A percentile compares a stretch with the other conserved stretches of the same genome.
These are phyloP conservation scores for Hermatobates lingyangjiaoensis DNA, from an alignment of 1,140 invertebrate species.

Conservation along the genomic window DNA sequence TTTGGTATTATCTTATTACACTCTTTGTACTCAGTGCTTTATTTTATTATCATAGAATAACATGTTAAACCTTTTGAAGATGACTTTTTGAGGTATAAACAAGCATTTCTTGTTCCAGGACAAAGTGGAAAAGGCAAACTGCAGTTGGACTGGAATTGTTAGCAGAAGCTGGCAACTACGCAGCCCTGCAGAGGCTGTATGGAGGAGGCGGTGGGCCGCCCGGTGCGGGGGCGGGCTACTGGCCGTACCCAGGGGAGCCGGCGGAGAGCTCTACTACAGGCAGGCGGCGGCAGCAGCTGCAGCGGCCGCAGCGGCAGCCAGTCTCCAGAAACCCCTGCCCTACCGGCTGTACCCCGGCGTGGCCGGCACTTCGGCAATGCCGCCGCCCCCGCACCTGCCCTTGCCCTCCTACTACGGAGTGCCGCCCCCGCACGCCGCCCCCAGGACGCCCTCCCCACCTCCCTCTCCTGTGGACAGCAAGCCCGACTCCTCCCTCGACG, in stretches of 20 bases:
- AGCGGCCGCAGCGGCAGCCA: constrained; percentile 41
- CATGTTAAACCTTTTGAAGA: too few species aligned
- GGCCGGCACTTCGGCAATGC: constrained; percentile 22
- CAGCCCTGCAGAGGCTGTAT: constrained; percentile 85
- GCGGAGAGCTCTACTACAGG: constrained; percentile 54
- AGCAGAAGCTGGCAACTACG: constrained; percentile 90
- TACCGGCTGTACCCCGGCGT: constrained; percentile 53
- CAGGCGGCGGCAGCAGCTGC: constrained; percentile 42
- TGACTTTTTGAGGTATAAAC: too few species aligned
- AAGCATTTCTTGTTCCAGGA: constrained; percentile 54
- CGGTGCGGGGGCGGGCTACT: constrained; percentile 36
- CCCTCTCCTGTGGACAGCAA: constrained; percentile 17
- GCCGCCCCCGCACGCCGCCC: constrained; percentile 35
- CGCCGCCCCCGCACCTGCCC: constrained; percentile 13
- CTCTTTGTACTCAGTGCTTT: too few species aligned
- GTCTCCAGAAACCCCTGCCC: constrained; percentile 70
- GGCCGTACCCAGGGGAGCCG: constrained; percentile 25
- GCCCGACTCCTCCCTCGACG: constrained; percentile 18
- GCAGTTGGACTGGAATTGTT: constrained; percentile 89
- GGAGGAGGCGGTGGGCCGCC: constrained; percentile 32
- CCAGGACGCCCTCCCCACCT: constrained; percentile 13
- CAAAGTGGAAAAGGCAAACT: constrained; percentile 99
- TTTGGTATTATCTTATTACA: too few species aligned
- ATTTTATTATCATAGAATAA: too few species aligned
- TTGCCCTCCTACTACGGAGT: constrained; percentile 24